These are phyloP conservation scores for Scaptomyza parva DNA, from an alignment of 2,888 invertebrate genomes.

Conservation along the genomic window DNA sequence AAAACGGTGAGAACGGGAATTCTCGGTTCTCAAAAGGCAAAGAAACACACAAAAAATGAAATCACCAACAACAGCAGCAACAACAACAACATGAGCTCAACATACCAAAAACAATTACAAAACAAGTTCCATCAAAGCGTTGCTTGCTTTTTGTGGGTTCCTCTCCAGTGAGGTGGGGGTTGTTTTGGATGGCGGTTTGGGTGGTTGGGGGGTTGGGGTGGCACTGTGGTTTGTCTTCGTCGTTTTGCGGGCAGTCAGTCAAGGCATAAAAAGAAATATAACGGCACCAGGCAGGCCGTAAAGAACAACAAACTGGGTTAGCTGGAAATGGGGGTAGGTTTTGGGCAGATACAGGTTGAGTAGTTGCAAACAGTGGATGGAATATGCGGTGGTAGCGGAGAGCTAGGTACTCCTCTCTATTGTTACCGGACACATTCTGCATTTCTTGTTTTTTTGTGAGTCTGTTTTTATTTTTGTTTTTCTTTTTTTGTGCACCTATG, in stretches of 20 bases:
- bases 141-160: constrained; percentile 40
- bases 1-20: constrained; percentile 14
- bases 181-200: not conserved
- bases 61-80: constrained; percentile 26
- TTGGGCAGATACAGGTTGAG: constrained; percentile 35
- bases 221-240: constrained; percentile 52
- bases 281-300: constrained; percentile 59
- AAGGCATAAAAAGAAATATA: constrained; percentile 73
- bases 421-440: constrained; percentile 39
- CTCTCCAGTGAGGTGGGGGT: constrained; percentile 13
- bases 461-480: not conserved
- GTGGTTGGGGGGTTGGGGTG: not conserved
- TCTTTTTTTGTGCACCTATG: constrained; percentile 50
- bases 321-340: constrained; percentile 17
- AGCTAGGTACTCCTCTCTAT: constrained; percentile 24
- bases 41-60: constrained; percentile 17
- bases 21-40: constrained; percentile 34
- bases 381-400: too few species aligned
- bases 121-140: constrained; percentile 66
- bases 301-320: constrained; percentile 72
- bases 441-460: constrained; percentile 7
- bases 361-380: constrained; percentile 34
- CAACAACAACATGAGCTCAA: constrained; percentile 53
- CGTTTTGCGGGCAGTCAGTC: constrained; percentile 75
- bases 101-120: constrained; percentile 78